Conservation (phyloP, 2,888 invertebrate genomes). For the Gibbula magus region DNA sequence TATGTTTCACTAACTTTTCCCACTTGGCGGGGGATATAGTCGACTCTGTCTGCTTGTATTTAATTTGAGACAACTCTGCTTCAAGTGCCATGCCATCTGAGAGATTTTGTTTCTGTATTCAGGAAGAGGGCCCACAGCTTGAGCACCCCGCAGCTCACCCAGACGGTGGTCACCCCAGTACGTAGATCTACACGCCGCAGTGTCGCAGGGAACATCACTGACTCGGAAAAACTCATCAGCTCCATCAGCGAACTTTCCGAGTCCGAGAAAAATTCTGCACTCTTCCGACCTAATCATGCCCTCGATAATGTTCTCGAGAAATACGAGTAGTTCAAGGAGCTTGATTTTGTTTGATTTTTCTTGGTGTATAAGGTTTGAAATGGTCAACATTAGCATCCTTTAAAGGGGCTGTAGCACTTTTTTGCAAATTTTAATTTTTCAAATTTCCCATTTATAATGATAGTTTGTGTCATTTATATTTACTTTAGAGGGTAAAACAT, state of each 20-base stretch:
- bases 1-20: too few relatives aligned
- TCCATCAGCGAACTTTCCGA: not conserved
- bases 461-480: too few relatives aligned
- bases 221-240: not conserved
- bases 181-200: not conserved
- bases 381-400: too few relatives aligned
- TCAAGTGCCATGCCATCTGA: too few relatives aligned
- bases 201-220: not conserved
- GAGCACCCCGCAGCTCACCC: not conserved
- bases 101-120: not conserved
- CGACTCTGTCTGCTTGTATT: too few relatives aligned
- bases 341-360: too few relatives aligned
- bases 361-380: too few relatives aligned
- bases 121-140: not conserved
- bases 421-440: too few relatives aligned
- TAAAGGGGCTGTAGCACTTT: too few relatives aligned
- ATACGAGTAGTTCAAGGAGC: not conserved
- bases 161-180: not conserved
- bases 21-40: not conserved
- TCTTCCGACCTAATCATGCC: constrained; percentile 13
- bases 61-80: too few relatives aligned
- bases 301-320: not conserved
- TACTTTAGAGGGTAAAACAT: too few relatives aligned
- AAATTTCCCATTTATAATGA: too few relatives aligned
- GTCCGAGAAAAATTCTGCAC: not conserved